Evolutionary conservation across 2,888 invertebrate genomes (phyloP).

Genomic region (Andricus curvator): DNA sequence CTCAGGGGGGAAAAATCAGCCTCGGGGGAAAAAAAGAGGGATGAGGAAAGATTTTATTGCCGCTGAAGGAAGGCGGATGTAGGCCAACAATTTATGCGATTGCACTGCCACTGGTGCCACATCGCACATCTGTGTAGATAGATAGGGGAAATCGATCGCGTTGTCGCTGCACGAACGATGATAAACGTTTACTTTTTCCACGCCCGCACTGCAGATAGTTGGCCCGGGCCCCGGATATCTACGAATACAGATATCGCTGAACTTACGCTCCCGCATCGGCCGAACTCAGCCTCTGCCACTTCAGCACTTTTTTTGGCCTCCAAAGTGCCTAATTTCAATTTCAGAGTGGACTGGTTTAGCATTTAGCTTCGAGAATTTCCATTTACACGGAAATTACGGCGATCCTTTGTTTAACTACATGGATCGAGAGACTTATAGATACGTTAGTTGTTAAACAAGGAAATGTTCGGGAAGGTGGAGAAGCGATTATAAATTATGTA

Average conservation of each 20-base stretch:
- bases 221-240: constrained; percentile 31
- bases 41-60: constrained; percentile 22
- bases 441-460: too few species aligned
- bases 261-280: constrained; percentile 19
- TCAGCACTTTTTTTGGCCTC: constrained; percentile 11
- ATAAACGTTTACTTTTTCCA: constrained; percentile 58
- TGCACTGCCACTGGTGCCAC: constrained; percentile 14
- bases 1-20: neutral
- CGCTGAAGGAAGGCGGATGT: constrained; percentile 31
- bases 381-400: constrained; percentile 26
- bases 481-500: too few species aligned
- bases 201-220: constrained; percentile 57
- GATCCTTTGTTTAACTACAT: too few species aligned
- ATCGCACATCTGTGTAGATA: constrained; percentile 19
- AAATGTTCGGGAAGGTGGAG: too few species aligned
- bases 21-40: neutral
- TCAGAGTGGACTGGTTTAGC: constrained; percentile 22
- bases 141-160: constrained; percentile 34
- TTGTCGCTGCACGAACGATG: constrained; percentile 52
- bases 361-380: constrained; percentile 37
- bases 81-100: constrained; percentile 40
- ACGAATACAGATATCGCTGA: constrained; percentile 34
- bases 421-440: too few species aligned
- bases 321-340: constrained; percentile 44
- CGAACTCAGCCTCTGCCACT: constrained; percentile 4